phyloP scores from a whole-genome alignment of 2,797 vertebrate genomes.

The Leptoclinus maculatus region DNA sequence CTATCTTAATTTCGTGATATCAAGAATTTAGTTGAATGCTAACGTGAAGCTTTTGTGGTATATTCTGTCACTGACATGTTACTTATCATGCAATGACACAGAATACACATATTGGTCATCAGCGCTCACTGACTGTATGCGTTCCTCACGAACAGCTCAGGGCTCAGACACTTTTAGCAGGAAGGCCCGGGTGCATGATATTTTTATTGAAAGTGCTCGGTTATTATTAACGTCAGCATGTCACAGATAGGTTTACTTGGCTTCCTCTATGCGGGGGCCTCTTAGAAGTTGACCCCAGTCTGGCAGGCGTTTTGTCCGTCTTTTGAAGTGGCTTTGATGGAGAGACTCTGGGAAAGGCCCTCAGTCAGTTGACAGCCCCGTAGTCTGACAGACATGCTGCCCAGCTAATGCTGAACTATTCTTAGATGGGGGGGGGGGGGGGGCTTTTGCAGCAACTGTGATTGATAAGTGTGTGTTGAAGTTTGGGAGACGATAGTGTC shows the following conservation, averaged over 20 bases:
- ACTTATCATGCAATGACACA: background rate
- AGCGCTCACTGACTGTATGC: background rate
- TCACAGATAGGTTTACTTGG: slow-evolving; percentile 45
- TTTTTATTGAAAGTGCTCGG: slow-evolving; percentile 27
- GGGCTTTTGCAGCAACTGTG: slow-evolving; percentile 28
- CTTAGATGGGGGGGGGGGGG: slow-evolving; percentile 2
- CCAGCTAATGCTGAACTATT: slow-evolving; percentile 33
- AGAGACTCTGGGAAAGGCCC: slow-evolving; percentile 47
- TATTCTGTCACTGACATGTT: background rate
- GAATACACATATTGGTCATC: background rate
- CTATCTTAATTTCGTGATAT: background rate
- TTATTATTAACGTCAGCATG: slow-evolving; percentile 36
- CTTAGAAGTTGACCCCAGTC: slow-evolving; percentile 41
- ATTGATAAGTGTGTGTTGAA: slow-evolving; percentile 55
- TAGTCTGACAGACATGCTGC: slow-evolving; percentile 26
- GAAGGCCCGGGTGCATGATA: background rate
- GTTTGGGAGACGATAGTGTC: slow-evolving; percentile 14
- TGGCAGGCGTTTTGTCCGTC: slow-evolving; percentile 44
- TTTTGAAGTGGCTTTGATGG: slow-evolving; percentile 55
- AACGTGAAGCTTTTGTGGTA: background rate
- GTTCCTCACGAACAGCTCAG: background rate
- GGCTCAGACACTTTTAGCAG: background rate
- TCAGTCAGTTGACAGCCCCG: slow-evolving; percentile 37
- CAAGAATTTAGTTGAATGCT: no score
- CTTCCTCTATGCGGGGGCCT: slow-evolving; percentile 35